Evolutionary conservation across 2,888 invertebrate species (phyloP).

Genomic region (Idaea aversata): DNA sequence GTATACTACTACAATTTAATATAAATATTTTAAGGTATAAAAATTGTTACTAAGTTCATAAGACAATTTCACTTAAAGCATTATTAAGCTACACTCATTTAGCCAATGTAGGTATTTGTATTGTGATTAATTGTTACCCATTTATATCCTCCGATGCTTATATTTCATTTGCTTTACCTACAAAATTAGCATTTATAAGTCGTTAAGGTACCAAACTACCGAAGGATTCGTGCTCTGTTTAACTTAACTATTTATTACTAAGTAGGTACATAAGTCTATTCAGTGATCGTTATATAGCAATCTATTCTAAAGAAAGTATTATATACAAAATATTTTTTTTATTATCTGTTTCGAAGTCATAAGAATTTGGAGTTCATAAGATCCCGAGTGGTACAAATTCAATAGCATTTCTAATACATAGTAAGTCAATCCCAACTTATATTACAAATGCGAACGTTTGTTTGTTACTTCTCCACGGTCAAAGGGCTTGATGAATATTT

Average conservation of each 20-base stretch:
- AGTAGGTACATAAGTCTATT: conserved; percentile 52
- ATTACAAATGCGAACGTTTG: neutral
- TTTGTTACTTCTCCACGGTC: neutral
- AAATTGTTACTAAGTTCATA: conserved; percentile 72
- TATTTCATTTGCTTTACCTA: neutral
- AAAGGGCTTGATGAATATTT: too few relatives aligned
- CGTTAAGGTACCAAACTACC: conserved; percentile 23
- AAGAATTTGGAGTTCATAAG: conserved; percentile 79
- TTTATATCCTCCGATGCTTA: neutral
- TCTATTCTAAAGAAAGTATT: conserved; percentile 63
- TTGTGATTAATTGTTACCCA: conserved; percentile 2
- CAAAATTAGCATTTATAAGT: conserved; percentile 11
- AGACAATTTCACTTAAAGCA: conserved; percentile 77
- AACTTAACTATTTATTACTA: conserved; percentile 28
- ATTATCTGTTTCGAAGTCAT: conserved; percentile 74
- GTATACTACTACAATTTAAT: conserved; percentile 59
- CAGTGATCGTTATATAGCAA: conserved; percentile 51
- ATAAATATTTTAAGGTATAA: conserved; percentile 67
- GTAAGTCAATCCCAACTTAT: conserved; percentile 34
- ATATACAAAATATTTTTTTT: conserved; percentile 73
- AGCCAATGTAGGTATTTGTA: neutral
- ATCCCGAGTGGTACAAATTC: conserved; percentile 71
- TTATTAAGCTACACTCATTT: conserved; percentile 59
- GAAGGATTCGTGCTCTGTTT: conserved; percentile 12
- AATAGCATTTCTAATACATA: conserved; percentile 69